Evolutionary conservation across 2,888 invertebrate species (phyloP).

Genomic region (Xestia ashworthii): DNA sequence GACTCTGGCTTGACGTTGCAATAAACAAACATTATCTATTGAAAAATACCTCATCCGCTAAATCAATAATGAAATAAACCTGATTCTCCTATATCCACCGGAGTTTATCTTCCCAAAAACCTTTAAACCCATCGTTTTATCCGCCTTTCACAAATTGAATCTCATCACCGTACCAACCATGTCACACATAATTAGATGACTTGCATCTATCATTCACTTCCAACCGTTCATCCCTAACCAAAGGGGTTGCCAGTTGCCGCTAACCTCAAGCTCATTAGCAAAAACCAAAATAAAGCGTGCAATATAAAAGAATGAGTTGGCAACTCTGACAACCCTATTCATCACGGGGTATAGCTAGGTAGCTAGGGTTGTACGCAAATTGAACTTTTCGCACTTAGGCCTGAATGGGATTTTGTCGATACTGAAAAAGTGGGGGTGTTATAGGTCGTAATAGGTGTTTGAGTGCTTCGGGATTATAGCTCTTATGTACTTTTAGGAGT

Average conservation of each 20-base stretch:
- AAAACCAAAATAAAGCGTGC: constrained; percentile 83
- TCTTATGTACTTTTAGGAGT: constrained; percentile 38
- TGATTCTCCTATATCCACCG: constrained; percentile 3
- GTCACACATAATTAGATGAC: constrained; percentile 70
- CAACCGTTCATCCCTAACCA: constrained; percentile 59
- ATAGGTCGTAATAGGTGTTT: constrained; percentile 54
- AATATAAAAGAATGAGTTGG: constrained; percentile 88
- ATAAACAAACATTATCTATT: no score
- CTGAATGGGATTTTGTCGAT: constrained; percentile 59
- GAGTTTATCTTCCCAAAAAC: constrained; percentile 41
- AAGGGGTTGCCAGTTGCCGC: constrained; percentile 57
- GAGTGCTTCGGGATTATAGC: constrained; percentile 47
- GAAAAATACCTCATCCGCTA: not conserved
- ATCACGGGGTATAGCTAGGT: constrained; percentile 66
- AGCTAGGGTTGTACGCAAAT: constrained; percentile 66
- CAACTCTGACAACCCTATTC: constrained; percentile 77
- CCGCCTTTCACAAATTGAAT: constrained; percentile 58
- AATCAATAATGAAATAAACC: constrained; percentile 21
- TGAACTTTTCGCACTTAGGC: constrained; percentile 65
- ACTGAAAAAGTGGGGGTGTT: constrained; percentile 59
- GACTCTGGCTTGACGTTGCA: no score
- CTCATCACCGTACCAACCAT: constrained; percentile 45
- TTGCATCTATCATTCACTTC: constrained; percentile 64
- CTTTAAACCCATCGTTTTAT: constrained; percentile 35
- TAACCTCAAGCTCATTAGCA: constrained; percentile 81